Evolutionary conservation across 2,113 vertebrate species (phyloP).

Genomic region (Pangasianodon hypophthalmus): DNA sequence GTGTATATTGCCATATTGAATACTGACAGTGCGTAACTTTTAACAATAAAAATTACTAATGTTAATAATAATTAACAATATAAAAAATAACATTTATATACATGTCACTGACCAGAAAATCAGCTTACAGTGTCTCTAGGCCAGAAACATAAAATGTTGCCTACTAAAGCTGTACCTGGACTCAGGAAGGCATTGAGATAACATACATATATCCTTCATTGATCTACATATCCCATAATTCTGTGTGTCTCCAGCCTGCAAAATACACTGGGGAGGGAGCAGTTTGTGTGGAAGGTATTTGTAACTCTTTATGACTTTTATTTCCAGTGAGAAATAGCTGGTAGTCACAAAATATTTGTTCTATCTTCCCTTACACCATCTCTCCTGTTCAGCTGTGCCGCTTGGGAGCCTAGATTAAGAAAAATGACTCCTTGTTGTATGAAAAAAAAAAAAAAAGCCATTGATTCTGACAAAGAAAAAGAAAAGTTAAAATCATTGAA

Average conservation of each 20-base stretch:
- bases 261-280: background rate
- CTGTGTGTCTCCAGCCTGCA: background rate
- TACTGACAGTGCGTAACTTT: background rate
- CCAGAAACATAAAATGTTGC: background rate
- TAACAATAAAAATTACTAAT: background rate
- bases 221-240: background rate
- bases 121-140: background rate
- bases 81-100: background rate
- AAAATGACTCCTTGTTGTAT: background rate
- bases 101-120: background rate
- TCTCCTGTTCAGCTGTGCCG: background rate
- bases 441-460: background rate
- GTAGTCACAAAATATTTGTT: slow-evolving; percentile 1
- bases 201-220: background rate
- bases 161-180: background rate
- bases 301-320: background rate
- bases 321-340: slow-evolving; percentile 10
- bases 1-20: background rate
- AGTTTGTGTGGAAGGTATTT: background rate
- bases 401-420: background rate
- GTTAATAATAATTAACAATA: background rate
- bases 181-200: background rate
- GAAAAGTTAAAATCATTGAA: background rate
- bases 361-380: background rate
- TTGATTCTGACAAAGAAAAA: background rate